Evolutionary conservation across 2,113 vertebrate genomes (phyloP), one percentile per base, ranked within the genome.

Genomic region (Oryzias javanicus): DNA sequence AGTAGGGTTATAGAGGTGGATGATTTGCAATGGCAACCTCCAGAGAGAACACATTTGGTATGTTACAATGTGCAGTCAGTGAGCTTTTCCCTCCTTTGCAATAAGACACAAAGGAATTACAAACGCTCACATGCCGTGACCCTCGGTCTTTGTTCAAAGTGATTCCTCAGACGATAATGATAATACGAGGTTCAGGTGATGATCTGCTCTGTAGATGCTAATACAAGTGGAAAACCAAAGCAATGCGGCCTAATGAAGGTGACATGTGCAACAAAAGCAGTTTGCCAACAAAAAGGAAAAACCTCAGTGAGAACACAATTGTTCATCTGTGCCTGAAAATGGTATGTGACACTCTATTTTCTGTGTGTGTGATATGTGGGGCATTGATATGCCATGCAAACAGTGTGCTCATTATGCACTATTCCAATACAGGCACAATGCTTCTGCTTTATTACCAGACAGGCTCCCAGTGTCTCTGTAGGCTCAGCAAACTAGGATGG

Each of bases 101-200:
- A 78, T 65, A 73, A 77, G 29, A 55, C 55, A 61, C 59, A 41
- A 53, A 74, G 62, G 58, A 48, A 63, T 46, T 60, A 27, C 55
- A 64, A 72, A 74, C 76, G 51, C 76, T 64, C 42, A 18, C 44
- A 49, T 42, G 65, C 69, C 64, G 42, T 63, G 46, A 65, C 59
- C 71, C 19, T 41, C 44, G 41, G 14, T 64, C 55, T 72, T 64
- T 24, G 64, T 67, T 78, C 64, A 48, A 15, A 4, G 16, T 55
- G 58, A 14, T 42, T 22, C 27, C 42, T 45, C 47, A 65, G 67
- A 67, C 42, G 27, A 61, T 71, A 72, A 83, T 35, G 35, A 80
- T 75, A 69, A 80, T 80, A 45, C 59, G 67, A 82, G 56, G 65
- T 74, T 49, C 61, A 40, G 27, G 70, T 70, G 72, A 76, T 74